Base-by-base conservation (phyloP, 2,797 vertebrate species). In the Poliocrania exsul region DNA sequence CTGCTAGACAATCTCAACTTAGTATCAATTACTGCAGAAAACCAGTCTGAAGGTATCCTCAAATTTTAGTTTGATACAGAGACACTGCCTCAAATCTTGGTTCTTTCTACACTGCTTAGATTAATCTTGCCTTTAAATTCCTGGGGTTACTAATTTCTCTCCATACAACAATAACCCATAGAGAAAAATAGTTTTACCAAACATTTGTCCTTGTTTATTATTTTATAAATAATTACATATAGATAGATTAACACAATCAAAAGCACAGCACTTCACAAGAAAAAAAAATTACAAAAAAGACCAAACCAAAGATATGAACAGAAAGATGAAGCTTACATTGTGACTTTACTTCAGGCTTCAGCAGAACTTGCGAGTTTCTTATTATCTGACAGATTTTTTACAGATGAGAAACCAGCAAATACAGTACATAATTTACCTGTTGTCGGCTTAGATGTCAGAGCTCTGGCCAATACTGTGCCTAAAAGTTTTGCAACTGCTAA, bases 401-500 rank as follows among this genome's bases (percentile, higher is more conserved):
- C 28, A 70, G 26, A 29, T 28, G 18, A 91, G 10, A 24, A 82
- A 60, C 42, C 66, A 57, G 89, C 77, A 95, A 92, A 69, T 50
- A 84, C 79, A 85, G 70, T 23, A 86, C 14, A 50, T 73, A 86
- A 60, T 97, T 81, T 97, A 99, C 99, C 98, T 81, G 97, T 19
- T 79, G 93, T 93, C 70, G 98, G 98, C 81, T 97, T 97, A 75
- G 98, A 98, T 71, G 97, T 97, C 74, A 98, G 70, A 49, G 99
- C 98, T 35, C 98, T 98, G 26, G 99, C 98, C 92, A 99, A 95
- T 88, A 99, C 90, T 8, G 97, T 98, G 37, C 99, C 99, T 88
- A 99, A 93, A 58, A 99, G 98, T 70, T 98, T 98, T 86, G 99
- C 98, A 29, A 99, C 98, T 1, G 97, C 97, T 86, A 99, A 97